Evolutionary conservation across 2,113 vertebrate species (phyloP), one percentile per base, ranked within the genome.

Genomic region (Gorsachius goisagi): DNA sequence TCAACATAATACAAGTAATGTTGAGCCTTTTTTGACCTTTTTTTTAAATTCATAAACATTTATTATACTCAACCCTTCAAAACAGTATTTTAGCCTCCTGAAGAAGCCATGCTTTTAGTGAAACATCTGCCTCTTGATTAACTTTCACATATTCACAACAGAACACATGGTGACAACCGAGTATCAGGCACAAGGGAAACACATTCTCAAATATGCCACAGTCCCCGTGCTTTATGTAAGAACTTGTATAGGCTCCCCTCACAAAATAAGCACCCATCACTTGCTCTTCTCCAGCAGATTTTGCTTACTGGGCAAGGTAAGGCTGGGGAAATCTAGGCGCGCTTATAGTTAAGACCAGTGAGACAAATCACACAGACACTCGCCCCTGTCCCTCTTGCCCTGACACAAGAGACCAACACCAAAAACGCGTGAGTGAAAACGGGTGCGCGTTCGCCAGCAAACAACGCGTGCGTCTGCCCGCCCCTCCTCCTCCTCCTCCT

Each of bases 381-480:
- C 56, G 1, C 13, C n/a, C 56, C 10, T 49, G 53, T 28, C 47
- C 35, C 45, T 37, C 50, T 8, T n/a, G 7, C 24, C 53, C 33
- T 13, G 2, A 15, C 30, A 52, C 27, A 4, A 23, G 12, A 27
- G 15, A 33, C 11, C 23, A 41, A 16, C 9, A 20, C 15, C 4
- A 15, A 56, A 32, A 47, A 44, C 12, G 10, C 37, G 5, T 3
- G 9, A 50, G 35, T 4, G 30, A 55, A 85, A 91, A 64, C 6
- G 28, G 33, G 41, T 6, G 14, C 45, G 17, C n/a, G 27, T 9
- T 68, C 18, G 3, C 28, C 37, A 53, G 18, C 8, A 77, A 11
- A 63, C 50, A 58, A 23, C 41, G 28, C 33, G 4, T 17, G 7
- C 47, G 1, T 2, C 2, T 45, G 6, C 2, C 9, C 3, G 2